Evolutionary conservation across 2,888 invertebrate species (phyloP), one percentile per base, ranked within the genome.

Genomic region (Calameuta pallipes): DNA sequence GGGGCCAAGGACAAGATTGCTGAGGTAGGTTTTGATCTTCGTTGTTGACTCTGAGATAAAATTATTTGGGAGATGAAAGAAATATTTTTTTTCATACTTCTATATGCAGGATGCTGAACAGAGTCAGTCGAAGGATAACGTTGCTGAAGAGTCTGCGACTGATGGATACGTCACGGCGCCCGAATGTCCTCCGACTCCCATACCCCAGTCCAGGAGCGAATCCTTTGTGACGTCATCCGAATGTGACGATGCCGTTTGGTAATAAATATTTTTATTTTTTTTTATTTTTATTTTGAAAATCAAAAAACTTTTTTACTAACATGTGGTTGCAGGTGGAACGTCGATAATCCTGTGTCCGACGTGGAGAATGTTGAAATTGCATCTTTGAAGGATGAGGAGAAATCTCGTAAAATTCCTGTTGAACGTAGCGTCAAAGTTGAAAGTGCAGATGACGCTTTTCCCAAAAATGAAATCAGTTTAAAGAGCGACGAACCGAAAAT

Each of bases 211-310:
- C 11, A 92, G 94, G 78, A 95, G 95, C 37, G 95, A 94, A 33
- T 95, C 95, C 2, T 95, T 95, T 90, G 94, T 94, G 86, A 95
- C 95, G 1, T 95, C 94, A 15, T 95, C 95, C 1, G 94, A 94
- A 88, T 94, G 94, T 83, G 94, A 94, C 80, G 92, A 93, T 70
- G 93, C 82, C 71, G 79, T 73, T 70, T 79, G 79, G 79, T 79
- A 33, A 15, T 37, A 1, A 0, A 35, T 35, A 12, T 23, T 31
- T 30, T 23, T n/a, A 33, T 4, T n/a, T n/a, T n/a, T n/a, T n/a
- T n/a, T n/a, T n/a, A n/a, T 35, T 68, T 35, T 75, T 31, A 34
- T 31, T 12, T 75, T 70, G 33, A 71, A 74, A 74, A 56, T 1
- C 9, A 15, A 56, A 23, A 2, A 23, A 76, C 15, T 74, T 23